Evolutionary conservation across 2,797 vertebrate species (phyloP).

Genomic region (Rhyacichthys aspro): DNA sequence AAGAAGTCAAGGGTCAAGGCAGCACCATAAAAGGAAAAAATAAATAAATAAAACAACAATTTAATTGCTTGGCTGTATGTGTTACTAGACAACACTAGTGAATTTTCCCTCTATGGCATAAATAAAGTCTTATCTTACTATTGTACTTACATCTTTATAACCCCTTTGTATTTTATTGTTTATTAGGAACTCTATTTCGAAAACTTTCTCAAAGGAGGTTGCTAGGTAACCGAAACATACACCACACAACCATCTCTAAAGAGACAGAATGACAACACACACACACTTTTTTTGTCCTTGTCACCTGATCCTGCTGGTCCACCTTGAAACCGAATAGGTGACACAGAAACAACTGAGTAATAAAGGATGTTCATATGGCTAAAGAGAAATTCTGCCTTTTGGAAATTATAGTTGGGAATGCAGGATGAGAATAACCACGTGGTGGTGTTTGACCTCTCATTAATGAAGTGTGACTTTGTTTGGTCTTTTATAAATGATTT

Average conservation of each 20-base stretch:
- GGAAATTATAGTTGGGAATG: neutral
- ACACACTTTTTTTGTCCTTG: conserved; percentile 34
- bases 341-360: conserved; percentile 35
- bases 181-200: conserved; percentile 38
- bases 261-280: conserved; percentile 19
- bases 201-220: conserved; percentile 67
- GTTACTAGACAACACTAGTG: no score
- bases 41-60: no score
- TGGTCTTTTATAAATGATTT: neutral
- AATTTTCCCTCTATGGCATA: no score
- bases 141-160: neutral
- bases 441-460: neutral
- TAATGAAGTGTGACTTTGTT: no score
- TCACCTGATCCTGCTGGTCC: conserved; percentile 51
- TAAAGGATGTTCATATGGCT: neutral
- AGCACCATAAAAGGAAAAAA: neutral
- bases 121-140: neutral
- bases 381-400: neutral
- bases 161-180: no score
- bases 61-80: no score
- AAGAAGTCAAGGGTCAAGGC: conserved; percentile 11
- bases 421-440: neutral
- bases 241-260: conserved; percentile 39
- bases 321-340: conserved; percentile 52
- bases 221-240: conserved; percentile 71